Percentiles rank a stretch among this genome's conserved stretches.
Evolutionary conservation across 2,888 invertebrate species (phyloP).

Genomic region (Tuta absoluta): DNA sequence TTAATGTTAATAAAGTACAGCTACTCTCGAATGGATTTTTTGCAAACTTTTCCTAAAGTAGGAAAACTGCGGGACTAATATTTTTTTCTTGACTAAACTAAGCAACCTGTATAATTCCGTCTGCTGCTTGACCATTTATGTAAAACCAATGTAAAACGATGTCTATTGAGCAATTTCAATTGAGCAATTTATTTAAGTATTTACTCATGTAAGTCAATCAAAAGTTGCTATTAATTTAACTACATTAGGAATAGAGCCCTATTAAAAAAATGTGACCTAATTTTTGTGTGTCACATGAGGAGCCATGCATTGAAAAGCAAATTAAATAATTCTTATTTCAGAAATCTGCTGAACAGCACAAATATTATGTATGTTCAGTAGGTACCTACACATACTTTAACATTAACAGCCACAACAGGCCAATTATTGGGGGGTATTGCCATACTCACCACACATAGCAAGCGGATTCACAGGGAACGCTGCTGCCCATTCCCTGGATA

Average conservation of each 20-base stretch:
- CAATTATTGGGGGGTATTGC: too few species aligned
- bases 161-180: neutral
- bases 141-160: neutral
- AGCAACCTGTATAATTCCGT: conserved; percentile 19
- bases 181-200: neutral
- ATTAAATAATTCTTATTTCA: too few species aligned
- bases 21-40: conserved; percentile 23
- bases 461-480: too few species aligned
- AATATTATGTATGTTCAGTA: neutral
- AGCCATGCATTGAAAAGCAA: too few species aligned
- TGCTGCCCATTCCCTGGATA: too few species aligned
- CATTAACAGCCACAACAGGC: too few species aligned
- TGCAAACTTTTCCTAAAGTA: conserved; percentile 21
- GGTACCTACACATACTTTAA: neutral
- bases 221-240: neutral
- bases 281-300: too few species aligned
- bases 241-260: neutral
- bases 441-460: too few species aligned
- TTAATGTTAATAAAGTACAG: conserved; percentile 19
- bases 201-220: neutral
- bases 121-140: conserved; percentile 8
- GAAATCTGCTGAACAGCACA: too few species aligned
- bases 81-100: conserved; percentile 21
- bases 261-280: too few species aligned
- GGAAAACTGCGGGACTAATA: conserved; percentile 9